Conservation (phyloP, 2,888 invertebrate species). For the Clanis bilineata region DNA sequence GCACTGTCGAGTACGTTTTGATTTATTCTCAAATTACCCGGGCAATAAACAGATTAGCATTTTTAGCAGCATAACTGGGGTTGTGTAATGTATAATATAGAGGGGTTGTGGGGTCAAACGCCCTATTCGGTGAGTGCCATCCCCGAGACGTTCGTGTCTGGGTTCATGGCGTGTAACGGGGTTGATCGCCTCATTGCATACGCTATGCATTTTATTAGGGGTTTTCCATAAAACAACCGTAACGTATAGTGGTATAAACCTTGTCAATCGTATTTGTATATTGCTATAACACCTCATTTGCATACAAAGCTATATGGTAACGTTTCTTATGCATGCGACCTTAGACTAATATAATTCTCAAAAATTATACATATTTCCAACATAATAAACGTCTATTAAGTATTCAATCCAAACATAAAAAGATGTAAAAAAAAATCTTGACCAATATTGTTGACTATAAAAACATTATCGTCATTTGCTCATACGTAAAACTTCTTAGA, state of each 20-base stretch:
- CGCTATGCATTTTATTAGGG: constrained; percentile 7
- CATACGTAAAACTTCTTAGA: too few relatives aligned
- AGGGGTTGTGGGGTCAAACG: not conserved
- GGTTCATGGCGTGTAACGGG: not conserved
- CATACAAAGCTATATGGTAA: not conserved
- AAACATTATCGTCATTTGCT: too few relatives aligned
- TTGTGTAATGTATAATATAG: not conserved
- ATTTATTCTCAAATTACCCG: constrained; percentile 2
- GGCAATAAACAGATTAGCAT: not conserved
- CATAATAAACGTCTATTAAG: not conserved
- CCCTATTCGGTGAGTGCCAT: not conserved
- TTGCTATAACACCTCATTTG: not conserved
- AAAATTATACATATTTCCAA: not conserved
- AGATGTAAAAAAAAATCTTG: not conserved
- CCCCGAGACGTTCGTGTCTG: not conserved
- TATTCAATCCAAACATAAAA: not conserved
- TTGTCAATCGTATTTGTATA: not conserved
- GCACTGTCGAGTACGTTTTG: not conserved
- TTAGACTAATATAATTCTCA: not conserved
- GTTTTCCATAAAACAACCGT: not conserved
- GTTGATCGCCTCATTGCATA: constrained; percentile 4
- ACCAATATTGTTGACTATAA: too few relatives aligned
- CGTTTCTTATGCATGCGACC: not conserved
- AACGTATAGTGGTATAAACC: not conserved
- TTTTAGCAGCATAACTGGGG: not conserved